Percentiles rank a stretch among this genome's conserved stretches.
phyloP scores from a whole-genome alignment of 2,888 invertebrate genomes.

The Pheosia gnoma region DNA sequence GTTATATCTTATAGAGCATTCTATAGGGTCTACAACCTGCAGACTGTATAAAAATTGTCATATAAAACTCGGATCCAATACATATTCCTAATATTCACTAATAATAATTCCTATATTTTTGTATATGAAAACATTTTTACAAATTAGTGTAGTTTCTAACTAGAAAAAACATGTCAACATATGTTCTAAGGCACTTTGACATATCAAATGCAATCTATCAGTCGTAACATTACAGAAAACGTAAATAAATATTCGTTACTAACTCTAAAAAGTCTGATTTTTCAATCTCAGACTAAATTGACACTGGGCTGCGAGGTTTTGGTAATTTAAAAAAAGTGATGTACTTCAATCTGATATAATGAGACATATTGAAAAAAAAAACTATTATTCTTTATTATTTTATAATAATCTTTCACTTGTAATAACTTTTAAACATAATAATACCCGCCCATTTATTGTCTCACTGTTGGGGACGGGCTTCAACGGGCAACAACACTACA shows the following conservation, averaged over 20 bases:
- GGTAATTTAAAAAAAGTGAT: too few species aligned
- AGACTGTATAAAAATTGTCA: slow-evolving; percentile 4
- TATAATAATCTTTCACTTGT: too few species aligned
- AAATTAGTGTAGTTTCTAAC: not conserved
- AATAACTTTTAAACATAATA: too few species aligned
- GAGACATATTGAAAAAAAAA: too few species aligned
- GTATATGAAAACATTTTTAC: slow-evolving; percentile 4
- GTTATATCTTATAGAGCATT: slow-evolving; percentile 40
- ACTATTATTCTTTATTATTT: too few species aligned
- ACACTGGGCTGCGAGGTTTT: too few species aligned
- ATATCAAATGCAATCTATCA: slow-evolving; percentile 41
- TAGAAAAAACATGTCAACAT: not conserved
- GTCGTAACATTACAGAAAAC: slow-evolving; percentile 33
- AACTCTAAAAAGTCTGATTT: slow-evolving; percentile 3
- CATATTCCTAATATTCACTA: not conserved
- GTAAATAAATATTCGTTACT: slow-evolving; percentile 28
- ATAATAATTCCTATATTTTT: not conserved
- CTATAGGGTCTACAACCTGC: slow-evolving; percentile 3
- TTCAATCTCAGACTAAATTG: too few species aligned
- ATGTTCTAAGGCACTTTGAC: slow-evolving; percentile 44
- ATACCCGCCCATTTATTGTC: too few species aligned
- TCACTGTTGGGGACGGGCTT: too few species aligned
- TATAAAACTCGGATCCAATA: not conserved
- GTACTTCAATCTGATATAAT: too few species aligned
- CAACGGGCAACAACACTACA: too few species aligned